These are phyloP conservation scores for Drosophila neutralis DNA, from an alignment of 2,888 invertebrate species.

Conservation along the genomic window DNA sequence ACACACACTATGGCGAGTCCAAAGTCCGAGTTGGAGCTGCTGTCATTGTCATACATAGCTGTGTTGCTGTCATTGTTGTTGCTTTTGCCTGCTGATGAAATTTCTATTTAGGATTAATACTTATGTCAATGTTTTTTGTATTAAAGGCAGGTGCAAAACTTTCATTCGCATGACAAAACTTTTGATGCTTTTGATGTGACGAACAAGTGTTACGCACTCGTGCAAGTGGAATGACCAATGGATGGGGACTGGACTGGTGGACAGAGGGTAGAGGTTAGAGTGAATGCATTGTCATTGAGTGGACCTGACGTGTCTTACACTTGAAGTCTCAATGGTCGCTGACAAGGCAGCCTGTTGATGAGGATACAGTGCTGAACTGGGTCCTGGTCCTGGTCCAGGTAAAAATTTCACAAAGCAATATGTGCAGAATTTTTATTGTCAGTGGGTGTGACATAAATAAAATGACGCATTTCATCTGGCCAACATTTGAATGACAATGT, in stretches of 20 bases:
- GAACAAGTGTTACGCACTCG: conserved; percentile 68
- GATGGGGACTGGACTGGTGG: background rate
- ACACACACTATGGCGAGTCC: background rate
- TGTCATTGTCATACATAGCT: conserved; percentile 34
- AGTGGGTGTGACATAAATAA: conserved; percentile 45
- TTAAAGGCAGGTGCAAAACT: conserved; percentile 74
- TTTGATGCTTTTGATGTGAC: conserved; percentile 79
- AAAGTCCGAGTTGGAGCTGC: conserved; percentile 20
- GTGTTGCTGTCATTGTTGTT: conserved; percentile 45
- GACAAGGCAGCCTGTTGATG: conserved; percentile 65
- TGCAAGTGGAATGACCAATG: conserved; percentile 46
- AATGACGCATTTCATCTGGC: conserved; percentile 52
- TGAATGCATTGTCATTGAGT: conserved; percentile 48
- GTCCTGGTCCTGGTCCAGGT: background rate
- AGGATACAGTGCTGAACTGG: conserved; percentile 45
- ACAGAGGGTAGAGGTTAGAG: background rate
- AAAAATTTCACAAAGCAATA: conserved; percentile 12
- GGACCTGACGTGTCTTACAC: conserved; percentile 76
- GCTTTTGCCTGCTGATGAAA: conserved; percentile 64
- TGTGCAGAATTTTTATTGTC: conserved; percentile 57
- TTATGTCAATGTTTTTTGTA: conserved; percentile 69
- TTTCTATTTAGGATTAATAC: conserved; percentile 78
- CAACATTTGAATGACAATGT: conserved; percentile 65
- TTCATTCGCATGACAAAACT: conserved; percentile 75
- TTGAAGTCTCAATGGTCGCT: conserved; percentile 68